A percentile compares a stretch with the other conserved stretches of the same genome.
These are phyloP conservation scores for Iselma pallidipennis DNA, from an alignment of 2,888 invertebrate genomes.

Conservation along the genomic window DNA sequence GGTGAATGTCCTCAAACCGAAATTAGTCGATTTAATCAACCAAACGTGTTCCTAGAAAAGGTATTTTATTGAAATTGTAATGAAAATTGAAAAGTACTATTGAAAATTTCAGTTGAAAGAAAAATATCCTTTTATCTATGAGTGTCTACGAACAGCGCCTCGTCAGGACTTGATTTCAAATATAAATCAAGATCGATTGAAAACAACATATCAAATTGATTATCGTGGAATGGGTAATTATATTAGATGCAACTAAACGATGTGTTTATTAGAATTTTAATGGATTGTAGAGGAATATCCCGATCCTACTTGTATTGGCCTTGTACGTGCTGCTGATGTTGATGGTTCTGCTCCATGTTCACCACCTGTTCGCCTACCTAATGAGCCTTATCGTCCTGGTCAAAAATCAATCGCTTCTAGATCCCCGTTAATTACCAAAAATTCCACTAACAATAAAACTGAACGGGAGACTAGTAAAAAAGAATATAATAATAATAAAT, in stretches of 20 bases:
- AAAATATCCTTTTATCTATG: slow-evolving; percentile 68
- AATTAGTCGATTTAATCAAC: slow-evolving; percentile 62
- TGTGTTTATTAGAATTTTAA: background rate
- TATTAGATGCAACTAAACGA: background rate
- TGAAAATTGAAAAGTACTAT: background rate
- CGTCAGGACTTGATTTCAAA: slow-evolving; percentile 62
- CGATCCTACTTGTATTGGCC: slow-evolving; percentile 61
- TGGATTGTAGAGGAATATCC: slow-evolving; percentile 56
- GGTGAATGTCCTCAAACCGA: slow-evolving; percentile 62
- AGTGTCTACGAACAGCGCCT: slow-evolving; percentile 63
- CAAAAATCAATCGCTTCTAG: slow-evolving; percentile 51
- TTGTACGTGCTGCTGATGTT: slow-evolving; percentile 61
- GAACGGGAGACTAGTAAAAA: background rate
- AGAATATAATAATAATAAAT: too few relatives aligned
- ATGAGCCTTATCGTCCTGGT: slow-evolving; percentile 62
- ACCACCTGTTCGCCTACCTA: slow-evolving; percentile 62
- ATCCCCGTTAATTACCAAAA: background rate
- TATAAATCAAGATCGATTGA: slow-evolving; percentile 65
- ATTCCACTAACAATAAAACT: background rate
- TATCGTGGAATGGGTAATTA: slow-evolving; percentile 57
- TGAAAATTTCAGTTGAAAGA: slow-evolving; percentile 59
- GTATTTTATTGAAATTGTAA: slow-evolving; percentile 46
- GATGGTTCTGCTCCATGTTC: slow-evolving; percentile 61
- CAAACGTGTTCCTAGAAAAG: slow-evolving; percentile 65
- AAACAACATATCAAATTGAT: slow-evolving; percentile 67